Conservation (phyloP, 2,113 vertebrate species). For the Cynoglossus semilaevis region DNA sequence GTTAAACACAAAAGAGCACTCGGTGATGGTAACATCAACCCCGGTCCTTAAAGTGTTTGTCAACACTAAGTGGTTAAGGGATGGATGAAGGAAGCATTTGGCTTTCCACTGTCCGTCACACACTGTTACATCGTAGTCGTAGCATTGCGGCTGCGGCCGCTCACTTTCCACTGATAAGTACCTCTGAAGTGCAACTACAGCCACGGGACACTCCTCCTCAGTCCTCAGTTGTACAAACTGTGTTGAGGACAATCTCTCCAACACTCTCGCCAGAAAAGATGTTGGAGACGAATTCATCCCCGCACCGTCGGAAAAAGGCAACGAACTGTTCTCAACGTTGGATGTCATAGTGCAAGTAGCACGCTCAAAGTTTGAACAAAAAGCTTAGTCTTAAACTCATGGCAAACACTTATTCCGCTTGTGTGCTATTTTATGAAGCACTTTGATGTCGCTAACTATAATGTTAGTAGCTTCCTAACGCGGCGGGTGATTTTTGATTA, state of each 20-base stretch:
- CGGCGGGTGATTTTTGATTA: constrained; percentile 44
- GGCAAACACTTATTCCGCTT: background rate
- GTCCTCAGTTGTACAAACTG: constrained; percentile 19
- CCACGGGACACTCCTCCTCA: constrained; percentile 33
- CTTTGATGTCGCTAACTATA: background rate
- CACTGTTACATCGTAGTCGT: constrained; percentile 78
- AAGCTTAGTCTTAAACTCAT: no score
- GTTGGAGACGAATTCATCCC: background rate
- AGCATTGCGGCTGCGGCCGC: constrained; percentile 17
- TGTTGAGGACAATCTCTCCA: constrained; percentile 43
- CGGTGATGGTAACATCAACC: constrained; percentile 62
- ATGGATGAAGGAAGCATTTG: constrained; percentile 75
- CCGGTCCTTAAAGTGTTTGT: constrained; percentile 78
- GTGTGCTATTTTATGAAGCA: background rate
- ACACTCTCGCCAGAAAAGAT: constrained; percentile 50
- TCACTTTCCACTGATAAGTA: constrained; percentile 41
- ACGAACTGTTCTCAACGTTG: background rate
- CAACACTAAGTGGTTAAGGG: constrained; percentile 74
- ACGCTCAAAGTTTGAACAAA: background rate
- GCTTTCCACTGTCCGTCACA: constrained; percentile 73
- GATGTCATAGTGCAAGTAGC: background rate
- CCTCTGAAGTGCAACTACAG: constrained; percentile 54
- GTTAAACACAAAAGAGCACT: constrained; percentile 78
- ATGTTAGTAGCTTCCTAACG: constrained; percentile 2
- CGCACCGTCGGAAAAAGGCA: constrained; percentile 13